These are phyloP conservation scores for Odontamblyopus rebecca DNA, from an alignment of 2,797 vertebrate species.

Conservation along the genomic window DNA sequence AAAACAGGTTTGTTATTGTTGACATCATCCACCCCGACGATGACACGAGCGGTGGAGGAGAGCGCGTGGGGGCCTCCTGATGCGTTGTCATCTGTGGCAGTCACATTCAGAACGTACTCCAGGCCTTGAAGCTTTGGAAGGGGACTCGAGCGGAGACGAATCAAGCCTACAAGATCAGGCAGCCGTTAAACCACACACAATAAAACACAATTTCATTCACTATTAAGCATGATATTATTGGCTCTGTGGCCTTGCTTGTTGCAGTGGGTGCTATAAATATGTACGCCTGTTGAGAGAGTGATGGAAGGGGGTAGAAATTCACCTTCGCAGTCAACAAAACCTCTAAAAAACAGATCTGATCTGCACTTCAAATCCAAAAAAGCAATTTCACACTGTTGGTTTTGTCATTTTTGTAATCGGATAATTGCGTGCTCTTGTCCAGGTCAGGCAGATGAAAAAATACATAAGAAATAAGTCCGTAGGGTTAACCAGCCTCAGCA, in stretches of 20 bases:
- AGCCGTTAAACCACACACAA: slow-evolving; percentile 37
- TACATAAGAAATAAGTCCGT: slow-evolving; percentile 52
- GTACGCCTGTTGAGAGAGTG: slow-evolving; percentile 37
- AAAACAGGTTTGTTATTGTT: slow-evolving; percentile 93
- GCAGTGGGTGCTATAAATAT: slow-evolving; percentile 37
- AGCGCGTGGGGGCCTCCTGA: slow-evolving; percentile 83
- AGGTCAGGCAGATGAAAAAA: slow-evolving; percentile 40
- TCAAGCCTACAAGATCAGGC: slow-evolving; percentile 76
- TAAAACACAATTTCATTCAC: slow-evolving; percentile 46
- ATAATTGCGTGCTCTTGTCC: slow-evolving; percentile 46
- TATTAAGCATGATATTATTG: slow-evolving; percentile 44
- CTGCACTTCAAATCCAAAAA: slow-evolving; percentile 57
- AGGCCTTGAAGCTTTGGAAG: slow-evolving; percentile 85
- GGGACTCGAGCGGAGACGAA: slow-evolving; percentile 84
- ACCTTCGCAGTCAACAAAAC: slow-evolving; percentile 38
- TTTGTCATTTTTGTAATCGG: slow-evolving; percentile 63
- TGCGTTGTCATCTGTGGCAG: slow-evolving; percentile 85
- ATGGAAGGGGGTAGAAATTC: slow-evolving; percentile 28
- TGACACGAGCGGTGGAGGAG: slow-evolving; percentile 78
- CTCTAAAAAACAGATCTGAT: slow-evolving; percentile 39
- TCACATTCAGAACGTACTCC: slow-evolving; percentile 85
- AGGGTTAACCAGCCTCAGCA: slow-evolving; percentile 62
- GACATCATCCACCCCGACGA: slow-evolving; percentile 86
- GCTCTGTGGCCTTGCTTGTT: slow-evolving; percentile 34
- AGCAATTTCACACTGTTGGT: slow-evolving; percentile 66